These are phyloP conservation scores for Zalophus californianus DNA, from an alignment of 2,797 vertebrate species.

Conservation along the genomic window DNA sequence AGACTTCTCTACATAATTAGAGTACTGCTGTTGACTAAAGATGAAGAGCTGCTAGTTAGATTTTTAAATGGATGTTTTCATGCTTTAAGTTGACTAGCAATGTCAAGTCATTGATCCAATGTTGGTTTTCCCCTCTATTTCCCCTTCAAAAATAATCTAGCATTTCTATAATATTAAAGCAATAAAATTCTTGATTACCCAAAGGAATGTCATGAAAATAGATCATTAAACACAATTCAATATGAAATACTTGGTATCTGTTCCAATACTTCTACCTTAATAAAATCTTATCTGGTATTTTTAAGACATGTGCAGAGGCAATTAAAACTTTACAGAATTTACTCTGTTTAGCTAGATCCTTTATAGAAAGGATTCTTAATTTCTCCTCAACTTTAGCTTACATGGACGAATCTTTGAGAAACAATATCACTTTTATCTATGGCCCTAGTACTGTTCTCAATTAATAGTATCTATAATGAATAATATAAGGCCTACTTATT, in stretches of 20 bases:
- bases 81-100: conserved; percentile 67
- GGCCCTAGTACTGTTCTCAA: not conserved
- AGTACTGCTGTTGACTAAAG: conserved; percentile 23
- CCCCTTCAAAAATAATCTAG: conserved; percentile 61
- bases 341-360: not conserved
- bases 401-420: not conserved
- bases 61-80: conserved; percentile 46
- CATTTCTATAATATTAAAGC: conserved; percentile 62
- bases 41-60: conserved; percentile 20
- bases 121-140: conserved; percentile 69
- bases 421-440: not conserved
- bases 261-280: conserved; percentile 64
- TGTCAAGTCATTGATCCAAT: conserved; percentile 67
- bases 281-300: conserved; percentile 24
- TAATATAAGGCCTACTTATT: not conserved
- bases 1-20: conserved; percentile 44
- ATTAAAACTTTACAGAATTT: not conserved
- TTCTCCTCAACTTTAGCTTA: not conserved
- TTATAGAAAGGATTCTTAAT: not conserved
- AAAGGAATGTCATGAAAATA: conserved; percentile 60
- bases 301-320: not conserved
- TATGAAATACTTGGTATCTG: not conserved
- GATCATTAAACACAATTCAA: conserved; percentile 68
- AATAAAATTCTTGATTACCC: conserved; percentile 66
- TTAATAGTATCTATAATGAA: not conserved